phyloP scores from a whole-genome alignment of 1,140 invertebrate species.

The Adoxophyes honmai region DNA sequence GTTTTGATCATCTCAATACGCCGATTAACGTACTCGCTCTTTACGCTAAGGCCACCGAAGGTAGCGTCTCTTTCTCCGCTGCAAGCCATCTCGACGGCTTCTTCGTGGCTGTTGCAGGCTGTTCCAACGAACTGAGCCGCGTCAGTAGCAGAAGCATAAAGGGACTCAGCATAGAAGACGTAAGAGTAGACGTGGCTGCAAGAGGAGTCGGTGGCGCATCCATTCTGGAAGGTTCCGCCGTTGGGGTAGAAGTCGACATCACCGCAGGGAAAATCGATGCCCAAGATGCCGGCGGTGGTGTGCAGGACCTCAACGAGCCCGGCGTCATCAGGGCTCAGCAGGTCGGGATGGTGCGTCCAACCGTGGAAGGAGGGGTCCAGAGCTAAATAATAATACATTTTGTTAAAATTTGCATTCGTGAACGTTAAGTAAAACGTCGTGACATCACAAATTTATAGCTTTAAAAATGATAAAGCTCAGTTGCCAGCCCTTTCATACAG shows the following conservation, averaged over 20 bases:
- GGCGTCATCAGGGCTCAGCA: conserved; percentile 80
- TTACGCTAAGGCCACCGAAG: conserved; percentile 46
- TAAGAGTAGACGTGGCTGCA: conserved; percentile 52
- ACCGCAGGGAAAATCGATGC: conserved; percentile 77
- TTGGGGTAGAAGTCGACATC: conserved; percentile 85
- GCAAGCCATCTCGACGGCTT: conserved; percentile 37
- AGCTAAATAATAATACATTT: conserved; percentile 65
- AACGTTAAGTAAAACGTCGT: no score
- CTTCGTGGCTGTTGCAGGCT: conserved; percentile 39
- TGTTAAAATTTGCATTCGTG: no score
- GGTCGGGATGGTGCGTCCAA: conserved; percentile 65
- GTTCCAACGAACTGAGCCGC: conserved; percentile 50
- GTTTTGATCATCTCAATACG: background rate
- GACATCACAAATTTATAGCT: no score
- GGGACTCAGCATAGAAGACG: conserved; percentile 56
- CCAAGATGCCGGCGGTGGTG: conserved; percentile 79
- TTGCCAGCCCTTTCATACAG: no score
- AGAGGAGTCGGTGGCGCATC: conserved; percentile 33
- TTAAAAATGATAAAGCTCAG: no score
- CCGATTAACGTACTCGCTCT: conserved; percentile 31
- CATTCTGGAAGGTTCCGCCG: conserved; percentile 70
- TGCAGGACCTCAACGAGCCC: conserved; percentile 84
- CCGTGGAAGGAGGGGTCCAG: conserved; percentile 78
- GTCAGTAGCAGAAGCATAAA: conserved; percentile 27
- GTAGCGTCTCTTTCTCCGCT: conserved; percentile 32